Percentiles rank a stretch among this genome's conserved stretches.
Evolutionary conservation across 2,113 vertebrate genomes (phyloP).

Genomic region (Petaurus breviceps): DNA sequence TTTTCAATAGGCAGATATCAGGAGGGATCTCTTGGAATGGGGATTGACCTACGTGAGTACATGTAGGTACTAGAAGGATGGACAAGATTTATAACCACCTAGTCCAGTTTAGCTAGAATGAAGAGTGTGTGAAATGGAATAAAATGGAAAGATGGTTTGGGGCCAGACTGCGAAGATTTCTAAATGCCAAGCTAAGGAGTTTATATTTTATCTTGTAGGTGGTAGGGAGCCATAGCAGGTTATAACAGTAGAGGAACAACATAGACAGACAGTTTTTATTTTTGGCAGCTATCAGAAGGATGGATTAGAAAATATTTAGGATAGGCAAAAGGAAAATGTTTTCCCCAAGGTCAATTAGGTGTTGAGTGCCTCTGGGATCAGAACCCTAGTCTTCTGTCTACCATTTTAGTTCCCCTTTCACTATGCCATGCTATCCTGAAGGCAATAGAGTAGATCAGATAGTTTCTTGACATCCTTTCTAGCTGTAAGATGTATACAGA

Average conservation of each 20-base stretch:
- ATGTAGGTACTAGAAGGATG: not conserved
- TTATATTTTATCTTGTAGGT: not conserved
- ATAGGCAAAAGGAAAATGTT: not conserved
- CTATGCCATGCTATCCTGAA: not conserved
- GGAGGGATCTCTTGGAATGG: not conserved
- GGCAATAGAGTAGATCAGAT: not conserved
- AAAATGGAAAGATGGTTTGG: not conserved
- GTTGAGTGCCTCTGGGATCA: not conserved
- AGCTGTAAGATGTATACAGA: not conserved
- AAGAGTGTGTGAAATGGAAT: not conserved
- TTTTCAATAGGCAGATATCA: not conserved
- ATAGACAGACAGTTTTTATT: not conserved
- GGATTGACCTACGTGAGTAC: not conserved
- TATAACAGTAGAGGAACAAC: not conserved
- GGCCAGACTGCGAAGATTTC: not conserved
- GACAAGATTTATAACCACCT: not conserved
- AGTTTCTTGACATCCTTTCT: not conserved
- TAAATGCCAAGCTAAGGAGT: not conserved
- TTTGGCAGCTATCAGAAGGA: not conserved
- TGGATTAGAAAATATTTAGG: not conserved
- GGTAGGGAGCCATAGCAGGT: not conserved
- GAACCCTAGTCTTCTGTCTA: not conserved
- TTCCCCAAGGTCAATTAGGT: not conserved
- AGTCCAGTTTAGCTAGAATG: not conserved
- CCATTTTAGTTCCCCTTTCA: not conserved